Percentiles rank a stretch among this genome's conserved stretches.
Evolutionary conservation across 2,113 vertebrate species (phyloP).

Genomic region (Syngnathus typhle): DNA sequence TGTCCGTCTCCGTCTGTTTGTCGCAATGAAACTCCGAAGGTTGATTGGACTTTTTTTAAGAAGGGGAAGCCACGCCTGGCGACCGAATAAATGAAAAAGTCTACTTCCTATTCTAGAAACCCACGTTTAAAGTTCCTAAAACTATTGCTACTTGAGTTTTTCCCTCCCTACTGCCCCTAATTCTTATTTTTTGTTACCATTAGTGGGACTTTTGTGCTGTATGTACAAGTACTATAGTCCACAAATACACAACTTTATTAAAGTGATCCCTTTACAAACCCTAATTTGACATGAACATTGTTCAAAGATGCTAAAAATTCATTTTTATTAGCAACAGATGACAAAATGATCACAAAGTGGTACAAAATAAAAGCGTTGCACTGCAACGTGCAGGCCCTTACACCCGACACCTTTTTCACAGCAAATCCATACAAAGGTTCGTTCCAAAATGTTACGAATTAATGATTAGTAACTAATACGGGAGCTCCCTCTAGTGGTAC

Average conservation of each 20-base stretch:
- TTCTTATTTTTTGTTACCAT: not conserved
- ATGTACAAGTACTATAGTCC: not conserved
- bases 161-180: too few relatives aligned
- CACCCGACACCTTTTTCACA: too few relatives aligned
- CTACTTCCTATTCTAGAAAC: not conserved
- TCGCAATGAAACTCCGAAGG: constrained; percentile 6
- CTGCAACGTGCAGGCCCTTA: too few relatives aligned
- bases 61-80: constrained; percentile 29
- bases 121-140: not conserved
- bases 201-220: not conserved
- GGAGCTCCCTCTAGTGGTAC: too few relatives aligned
- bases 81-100: not conserved
- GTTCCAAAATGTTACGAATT: too few relatives aligned
- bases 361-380: not conserved
- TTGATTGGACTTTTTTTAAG: not conserved
- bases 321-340: not conserved
- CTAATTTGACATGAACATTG: not conserved
- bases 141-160: not conserved
- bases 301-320: not conserved
- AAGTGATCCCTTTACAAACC: not conserved
- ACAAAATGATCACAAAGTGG: not conserved
- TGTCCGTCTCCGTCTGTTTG: constrained; percentile 5
- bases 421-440: too few relatives aligned
- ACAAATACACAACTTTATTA: not conserved
- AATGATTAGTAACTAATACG: too few relatives aligned